Evolutionary conservation across 1,140 invertebrate species (phyloP), one percentile per base, ranked within the genome.

Genomic region (Choristoneura fumiferana): DNA sequence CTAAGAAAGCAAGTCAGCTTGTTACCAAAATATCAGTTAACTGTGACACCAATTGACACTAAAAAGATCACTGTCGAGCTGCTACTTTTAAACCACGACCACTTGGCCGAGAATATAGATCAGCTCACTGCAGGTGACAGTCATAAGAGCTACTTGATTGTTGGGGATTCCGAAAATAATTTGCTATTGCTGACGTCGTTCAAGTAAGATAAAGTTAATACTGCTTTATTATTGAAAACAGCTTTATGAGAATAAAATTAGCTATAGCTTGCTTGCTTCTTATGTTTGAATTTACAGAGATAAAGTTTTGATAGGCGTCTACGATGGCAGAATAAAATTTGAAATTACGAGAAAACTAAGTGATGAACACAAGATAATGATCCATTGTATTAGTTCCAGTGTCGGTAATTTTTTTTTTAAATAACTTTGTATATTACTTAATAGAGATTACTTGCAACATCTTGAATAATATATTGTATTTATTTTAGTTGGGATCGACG

Each of bases 151-250:
- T 78, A 81, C 40, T 63, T 91, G 12, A 65, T 91, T 37, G 80
- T 89, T 2, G 91, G 91, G 0, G 90, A 91, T 70, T 85, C 84
- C 0, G 85, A 89, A 37, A 92, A 92, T 58, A 68, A 86, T 69
- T 36, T 91, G 4, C 57, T 91, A 38, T 56, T 86, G 13, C 74
- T 84, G 29, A 71, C 68, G 10, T 45, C 58, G 49, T 85, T 81
- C 59, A 84, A 69, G 86, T 89, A 69, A 78, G 73, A 70, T n/a
- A n/a, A n/a, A n/a, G n/a, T n/a, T n/a, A n/a, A n/a, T n/a, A n/a
- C n/a, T n/a, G n/a, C n/a, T n/a, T n/a, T n/a, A n/a, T n/a, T n/a
- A n/a, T n/a, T n/a, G n/a, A n/a, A n/a, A n/a, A n/a, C n/a, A n/a
- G n/a, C n/a, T n/a, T n/a, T n/a, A n/a, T n/a, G n/a, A n/a, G n/a